Evolutionary conservation across 2,797 vertebrate species (phyloP).

Genomic region (Vultur gryphus): DNA sequence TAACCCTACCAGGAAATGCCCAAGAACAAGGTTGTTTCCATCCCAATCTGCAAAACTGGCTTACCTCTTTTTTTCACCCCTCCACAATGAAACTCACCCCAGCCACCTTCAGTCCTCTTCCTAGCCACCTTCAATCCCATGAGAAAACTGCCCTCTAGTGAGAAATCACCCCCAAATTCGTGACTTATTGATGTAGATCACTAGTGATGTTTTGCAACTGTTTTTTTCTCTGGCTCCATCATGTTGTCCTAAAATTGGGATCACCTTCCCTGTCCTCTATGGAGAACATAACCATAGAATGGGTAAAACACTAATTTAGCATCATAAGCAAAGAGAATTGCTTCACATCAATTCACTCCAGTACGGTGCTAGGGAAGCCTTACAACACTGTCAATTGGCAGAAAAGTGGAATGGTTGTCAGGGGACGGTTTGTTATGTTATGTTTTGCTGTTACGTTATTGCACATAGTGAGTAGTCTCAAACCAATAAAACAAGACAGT

Average conservation of each 20-base stretch:
- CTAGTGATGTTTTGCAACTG: background rate
- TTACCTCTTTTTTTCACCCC: background rate
- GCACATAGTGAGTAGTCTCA: background rate
- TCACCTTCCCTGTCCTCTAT: background rate
- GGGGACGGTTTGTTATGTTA: background rate
- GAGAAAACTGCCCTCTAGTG: background rate
- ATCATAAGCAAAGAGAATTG: background rate
- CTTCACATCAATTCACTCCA: background rate
- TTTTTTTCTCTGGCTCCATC: background rate
- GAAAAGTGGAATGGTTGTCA: background rate
- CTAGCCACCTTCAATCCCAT: background rate
- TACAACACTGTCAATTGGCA: background rate
- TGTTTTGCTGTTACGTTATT: background rate
- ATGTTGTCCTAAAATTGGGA: background rate
- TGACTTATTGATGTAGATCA: background rate
- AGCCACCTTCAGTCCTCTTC: background rate
- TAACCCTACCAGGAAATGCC: background rate
- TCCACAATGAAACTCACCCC: background rate
- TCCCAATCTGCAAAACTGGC: background rate
- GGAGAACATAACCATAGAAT: background rate
- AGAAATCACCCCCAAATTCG: background rate
- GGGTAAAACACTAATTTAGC: background rate
- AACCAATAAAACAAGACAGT: background rate
- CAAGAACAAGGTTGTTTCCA: background rate
- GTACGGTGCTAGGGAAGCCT: background rate